A percentile compares a stretch with the other conserved stretches of the same genome.
Conservation (phyloP, 1,140 invertebrate species). For the Papilio polytes region DNA sequence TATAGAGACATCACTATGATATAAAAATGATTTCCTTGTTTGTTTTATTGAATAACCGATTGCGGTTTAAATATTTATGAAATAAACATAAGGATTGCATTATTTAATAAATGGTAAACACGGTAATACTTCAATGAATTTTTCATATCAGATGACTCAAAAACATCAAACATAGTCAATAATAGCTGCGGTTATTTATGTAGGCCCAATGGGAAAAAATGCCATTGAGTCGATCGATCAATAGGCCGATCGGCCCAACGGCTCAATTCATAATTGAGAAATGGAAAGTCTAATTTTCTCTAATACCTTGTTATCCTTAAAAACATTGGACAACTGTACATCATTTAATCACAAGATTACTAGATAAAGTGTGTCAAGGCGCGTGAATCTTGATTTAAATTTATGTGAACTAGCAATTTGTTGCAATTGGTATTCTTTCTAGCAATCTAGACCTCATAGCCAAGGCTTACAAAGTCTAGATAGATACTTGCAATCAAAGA, state of each 20-base stretch:
- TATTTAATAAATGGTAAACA: background rate
- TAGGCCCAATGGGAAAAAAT: no score
- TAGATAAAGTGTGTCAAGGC: background rate
- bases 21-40: constrained; percentile 16
- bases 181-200: background rate
- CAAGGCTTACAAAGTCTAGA: background rate
- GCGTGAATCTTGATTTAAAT: constrained; percentile 26
- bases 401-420: constrained; percentile 27
- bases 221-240: no score
- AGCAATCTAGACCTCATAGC: background rate
- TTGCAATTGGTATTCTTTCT: constrained; percentile 23
- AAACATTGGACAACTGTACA: background rate
- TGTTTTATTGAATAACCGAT: constrained; percentile 4
- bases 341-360: constrained; percentile 5
- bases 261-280: no score
- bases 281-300: background rate
- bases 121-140: background rate
- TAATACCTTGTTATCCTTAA: background rate
- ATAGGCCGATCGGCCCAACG: no score
- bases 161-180: background rate
- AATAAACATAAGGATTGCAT: background rate
- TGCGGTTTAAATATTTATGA: background rate
- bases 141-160: background rate
- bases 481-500: background rate
- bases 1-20: background rate